Conservation (phyloP, 2,113 vertebrate genomes). For the Sceloporus undulatus region DNA sequence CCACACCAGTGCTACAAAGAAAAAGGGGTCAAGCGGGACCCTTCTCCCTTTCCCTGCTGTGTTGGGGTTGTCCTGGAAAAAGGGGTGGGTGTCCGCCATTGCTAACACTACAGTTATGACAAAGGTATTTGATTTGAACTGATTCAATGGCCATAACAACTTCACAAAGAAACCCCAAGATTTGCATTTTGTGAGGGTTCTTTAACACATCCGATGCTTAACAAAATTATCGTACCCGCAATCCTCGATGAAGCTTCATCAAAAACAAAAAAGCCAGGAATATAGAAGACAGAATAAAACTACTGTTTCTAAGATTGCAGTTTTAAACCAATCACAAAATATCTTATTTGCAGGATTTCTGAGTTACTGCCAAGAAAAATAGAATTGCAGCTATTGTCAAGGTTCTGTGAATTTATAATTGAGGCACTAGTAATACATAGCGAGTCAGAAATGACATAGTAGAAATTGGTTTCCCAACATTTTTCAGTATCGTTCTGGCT, state of each 20-base stretch:
- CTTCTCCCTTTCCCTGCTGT: no score
- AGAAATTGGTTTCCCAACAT: constrained; percentile 80
- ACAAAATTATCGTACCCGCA: not conserved
- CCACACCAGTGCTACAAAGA: no score
- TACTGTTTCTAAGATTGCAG: not conserved
- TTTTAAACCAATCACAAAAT: not conserved
- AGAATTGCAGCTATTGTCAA: not conserved
- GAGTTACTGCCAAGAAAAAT: not conserved
- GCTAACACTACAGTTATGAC: not conserved
- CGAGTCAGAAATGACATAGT: not conserved
- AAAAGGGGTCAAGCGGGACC: no score
- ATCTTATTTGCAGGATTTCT: not conserved
- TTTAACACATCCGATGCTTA: no score
- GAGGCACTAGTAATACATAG: not conserved
- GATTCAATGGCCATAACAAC: not conserved
- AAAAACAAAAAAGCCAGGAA: not conserved
- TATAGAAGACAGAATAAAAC: not conserved
- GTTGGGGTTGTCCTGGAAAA: no score
- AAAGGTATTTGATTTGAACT: constrained; percentile 1
- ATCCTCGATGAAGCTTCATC: not conserved
- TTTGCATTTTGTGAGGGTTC: not conserved
- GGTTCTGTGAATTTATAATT: not conserved
- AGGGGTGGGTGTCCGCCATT: not conserved
- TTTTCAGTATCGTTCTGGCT: constrained; percentile 87
- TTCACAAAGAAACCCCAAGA: no score